A percentile compares a stretch with the other conserved stretches of the same genome.
Conservation (phyloP, 2,797 vertebrate genomes). For the Otolemur crassicaudatus region DNA sequence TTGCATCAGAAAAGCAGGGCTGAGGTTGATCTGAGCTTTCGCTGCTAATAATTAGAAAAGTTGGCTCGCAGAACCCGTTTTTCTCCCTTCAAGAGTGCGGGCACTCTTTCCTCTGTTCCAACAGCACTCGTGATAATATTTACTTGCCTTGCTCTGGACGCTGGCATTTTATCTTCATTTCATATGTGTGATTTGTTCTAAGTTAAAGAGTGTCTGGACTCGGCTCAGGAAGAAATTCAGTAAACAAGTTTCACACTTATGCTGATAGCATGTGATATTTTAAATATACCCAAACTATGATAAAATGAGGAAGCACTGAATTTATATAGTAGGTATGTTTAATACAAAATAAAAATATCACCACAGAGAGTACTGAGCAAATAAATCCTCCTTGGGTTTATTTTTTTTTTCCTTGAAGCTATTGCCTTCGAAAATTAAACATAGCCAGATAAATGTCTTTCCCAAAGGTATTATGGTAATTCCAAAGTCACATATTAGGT, state of each 20-base stretch:
- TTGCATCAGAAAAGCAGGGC: not conserved
- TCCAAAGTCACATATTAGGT: constrained; percentile 43
- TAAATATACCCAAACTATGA: constrained; percentile 73
- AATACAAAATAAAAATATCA: constrained; percentile 76
- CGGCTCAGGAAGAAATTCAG: constrained; percentile 56
- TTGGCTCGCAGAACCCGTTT: not conserved
- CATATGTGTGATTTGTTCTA: constrained; percentile 59
- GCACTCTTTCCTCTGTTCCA: not conserved
- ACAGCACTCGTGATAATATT: constrained; percentile 16
- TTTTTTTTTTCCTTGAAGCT: constrained; percentile 4
- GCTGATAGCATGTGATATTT: constrained; percentile 72
- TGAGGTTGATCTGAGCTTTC: not conserved
- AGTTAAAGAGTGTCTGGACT: constrained; percentile 64
- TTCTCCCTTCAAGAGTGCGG: not conserved
- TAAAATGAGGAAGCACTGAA: constrained; percentile 55
- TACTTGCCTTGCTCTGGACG: constrained; percentile 47
- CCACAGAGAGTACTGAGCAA: constrained; percentile 53
- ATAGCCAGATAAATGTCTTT: constrained; percentile 67
- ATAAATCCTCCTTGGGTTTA: constrained; percentile 50
- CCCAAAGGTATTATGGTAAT: constrained; percentile 67
- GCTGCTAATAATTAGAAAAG: constrained; percentile 61
- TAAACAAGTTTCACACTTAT: constrained; percentile 70
- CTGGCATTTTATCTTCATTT: constrained; percentile 75
- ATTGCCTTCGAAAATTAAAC: constrained; percentile 68
- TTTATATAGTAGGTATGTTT: constrained; percentile 47